Evolutionary conservation across 2,888 invertebrate genomes (phyloP).

Genomic region (Hydrotaea diabolus): DNA sequence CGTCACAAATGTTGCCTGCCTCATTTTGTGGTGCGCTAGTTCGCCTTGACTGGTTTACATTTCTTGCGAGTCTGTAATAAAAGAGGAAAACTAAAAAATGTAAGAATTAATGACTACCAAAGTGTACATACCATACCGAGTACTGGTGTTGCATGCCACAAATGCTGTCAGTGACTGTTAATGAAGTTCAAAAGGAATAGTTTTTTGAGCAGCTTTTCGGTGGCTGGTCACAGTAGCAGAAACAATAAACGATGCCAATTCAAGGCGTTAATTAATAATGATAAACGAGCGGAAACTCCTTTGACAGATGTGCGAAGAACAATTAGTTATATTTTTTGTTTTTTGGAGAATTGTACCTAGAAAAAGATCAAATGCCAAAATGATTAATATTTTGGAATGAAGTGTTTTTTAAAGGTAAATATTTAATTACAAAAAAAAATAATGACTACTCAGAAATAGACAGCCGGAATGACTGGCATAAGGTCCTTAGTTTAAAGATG

Average conservation of each 20-base stretch:
- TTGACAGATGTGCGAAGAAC: background rate
- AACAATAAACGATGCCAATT: background rate
- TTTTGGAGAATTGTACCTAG: background rate
- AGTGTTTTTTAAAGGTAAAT: too few relatives aligned
- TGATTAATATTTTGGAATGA: background rate
- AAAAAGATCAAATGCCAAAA: background rate
- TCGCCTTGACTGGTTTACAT: background rate
- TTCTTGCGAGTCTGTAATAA: background rate
- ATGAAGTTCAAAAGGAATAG: background rate
- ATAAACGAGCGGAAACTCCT: background rate
- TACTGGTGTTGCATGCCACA: conserved; percentile 67
- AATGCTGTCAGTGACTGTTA: conserved; percentile 18
- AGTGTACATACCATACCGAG: too few relatives aligned
- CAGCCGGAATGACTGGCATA: too few relatives aligned
- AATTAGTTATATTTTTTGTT: background rate
- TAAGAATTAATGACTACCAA: background rate
- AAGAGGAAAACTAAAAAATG: background rate
- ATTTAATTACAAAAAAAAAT: too few relatives aligned
- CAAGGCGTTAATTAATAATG: conserved; percentile 1
- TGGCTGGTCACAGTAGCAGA: background rate
- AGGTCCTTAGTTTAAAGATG: too few relatives aligned
- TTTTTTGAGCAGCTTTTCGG: background rate
- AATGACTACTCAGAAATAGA: too few relatives aligned
- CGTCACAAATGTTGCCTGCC: conserved; percentile 45
- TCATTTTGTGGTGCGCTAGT: conserved; percentile 22